phyloP scores from a whole-genome alignment of 2,888 invertebrate genomes.

The Leptinotarsa haldemani region DNA sequence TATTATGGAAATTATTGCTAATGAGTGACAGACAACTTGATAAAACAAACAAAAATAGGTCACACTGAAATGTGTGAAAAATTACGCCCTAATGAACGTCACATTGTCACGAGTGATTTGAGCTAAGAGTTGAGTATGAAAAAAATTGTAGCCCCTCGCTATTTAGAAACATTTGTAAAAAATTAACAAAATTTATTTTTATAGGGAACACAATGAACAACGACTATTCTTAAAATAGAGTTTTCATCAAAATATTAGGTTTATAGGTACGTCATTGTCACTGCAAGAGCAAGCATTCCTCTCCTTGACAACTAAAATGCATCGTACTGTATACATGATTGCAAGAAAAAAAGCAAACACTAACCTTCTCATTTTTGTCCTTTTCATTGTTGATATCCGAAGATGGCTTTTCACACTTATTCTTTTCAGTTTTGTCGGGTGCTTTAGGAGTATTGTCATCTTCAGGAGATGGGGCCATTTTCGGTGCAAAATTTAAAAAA shows the following conservation, averaged over 20 bases:
- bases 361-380: slow-evolving; percentile 56
- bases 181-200: background rate
- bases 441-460: slow-evolving; percentile 82
- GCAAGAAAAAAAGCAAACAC: slow-evolving; percentile 30
- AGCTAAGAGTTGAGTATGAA: background rate
- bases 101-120: slow-evolving; percentile 13
- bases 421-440: slow-evolving; percentile 75
- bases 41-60: slow-evolving; percentile 10
- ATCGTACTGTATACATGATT: background rate
- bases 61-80: slow-evolving; percentile 9
- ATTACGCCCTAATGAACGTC: slow-evolving; percentile 16
- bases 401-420: slow-evolving; percentile 66
- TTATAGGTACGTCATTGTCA: slow-evolving; percentile 1
- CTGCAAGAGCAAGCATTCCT: background rate
- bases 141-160: background rate
- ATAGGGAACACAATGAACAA: background rate
- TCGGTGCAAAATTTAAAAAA: slow-evolving; percentile 48
- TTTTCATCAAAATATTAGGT: background rate
- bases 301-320: background rate
- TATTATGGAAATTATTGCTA: too few relatives aligned
- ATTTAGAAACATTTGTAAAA: background rate
- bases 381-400: slow-evolving; percentile 63
- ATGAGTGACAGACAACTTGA: too few relatives aligned
- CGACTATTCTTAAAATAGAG: slow-evolving; percentile 5
- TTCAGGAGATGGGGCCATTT: slow-evolving; percentile 83